Base-by-base conservation (phyloP, 2,797 vertebrate species). In the Monodelphis domestica region DNA sequence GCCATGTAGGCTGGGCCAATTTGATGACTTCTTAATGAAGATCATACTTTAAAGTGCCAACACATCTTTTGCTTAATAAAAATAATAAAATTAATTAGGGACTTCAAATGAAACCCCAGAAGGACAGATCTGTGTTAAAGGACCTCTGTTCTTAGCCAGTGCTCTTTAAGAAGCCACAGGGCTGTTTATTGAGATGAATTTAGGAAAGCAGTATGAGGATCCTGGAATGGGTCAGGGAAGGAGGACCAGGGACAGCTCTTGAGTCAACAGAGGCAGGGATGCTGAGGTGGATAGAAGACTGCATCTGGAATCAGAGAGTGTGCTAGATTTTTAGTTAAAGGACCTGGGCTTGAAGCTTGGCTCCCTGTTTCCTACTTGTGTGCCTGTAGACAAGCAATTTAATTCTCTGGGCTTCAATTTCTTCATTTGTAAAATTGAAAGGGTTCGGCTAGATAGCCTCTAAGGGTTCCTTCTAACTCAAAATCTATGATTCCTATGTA, bases 1-100 rank as follows among this genome's bases (percentile, higher is more conserved):
- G 57, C 45, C 38, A 93, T 52, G 45, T 54, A 93, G 54, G 90
- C 50, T 90, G 63, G 52, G 91, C 89, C 90, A 70, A 95, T 94
- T 90, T 93, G 28, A 54, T 91, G n/a, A 45, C 78, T 57, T 24
- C 52, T 90, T 96, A 96, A 95, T 95, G 91, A 95, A 96, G 78
- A 54, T n/a, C 53, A 89, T 54, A 91, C 63, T 95, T 95, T 78
- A 93, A 94, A 90, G 91, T 54, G 54, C 30, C 78, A 93, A 70
- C 5, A 52, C 91, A 45, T 93, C 30, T 89, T 92, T 91, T 95
- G 57, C 89, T 70, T 91, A 53, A 78, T 38, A 78, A 91, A 87
- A 53, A 91, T 88, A n/a, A 30, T 56, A 91, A 91, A 89, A 26
- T 56, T 87, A 91, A 92, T 38, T 95, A 96, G 88, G 93, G 96